A percentile compares a stretch with the other conserved stretches of the same genome.
These are phyloP conservation scores for Nycteola revayana DNA, from an alignment of 2,888 invertebrate species.

Conservation along the genomic window DNA sequence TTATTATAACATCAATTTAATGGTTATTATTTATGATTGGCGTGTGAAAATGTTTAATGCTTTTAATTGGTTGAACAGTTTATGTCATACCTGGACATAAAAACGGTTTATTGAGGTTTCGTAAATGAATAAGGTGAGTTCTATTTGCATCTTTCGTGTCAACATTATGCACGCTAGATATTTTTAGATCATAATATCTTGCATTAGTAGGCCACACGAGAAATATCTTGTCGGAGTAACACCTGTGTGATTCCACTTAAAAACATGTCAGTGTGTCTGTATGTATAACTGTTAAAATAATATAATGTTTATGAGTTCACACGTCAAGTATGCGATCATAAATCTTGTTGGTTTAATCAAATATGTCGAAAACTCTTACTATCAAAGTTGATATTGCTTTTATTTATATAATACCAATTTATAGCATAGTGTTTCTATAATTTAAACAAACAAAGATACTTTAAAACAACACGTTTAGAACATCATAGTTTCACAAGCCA, in stretches of 20 bases:
- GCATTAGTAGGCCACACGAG: neutral
- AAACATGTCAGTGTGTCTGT: conserved; percentile 1
- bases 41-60: conserved; percentile 61
- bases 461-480: conserved; percentile 60
- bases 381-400: conserved; percentile 24
- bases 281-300: conserved; percentile 18
- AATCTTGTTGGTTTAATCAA: conserved; percentile 43
- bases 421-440: too few relatives aligned
- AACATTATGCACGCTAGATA: conserved; percentile 5
- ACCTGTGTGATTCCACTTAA: conserved; percentile 10
- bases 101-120: conserved; percentile 34
- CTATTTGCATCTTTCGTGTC: conserved; percentile 19
- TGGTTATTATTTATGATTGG: conserved; percentile 64
- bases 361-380: conserved; percentile 40
- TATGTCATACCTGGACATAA: conserved; percentile 36
- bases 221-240: conserved; percentile 5
- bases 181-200: neutral
- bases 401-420: conserved; percentile 5
- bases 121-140: conserved; percentile 16
- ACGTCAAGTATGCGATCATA: conserved; percentile 35
- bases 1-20: conserved; percentile 58
- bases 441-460: conserved; percentile 52
- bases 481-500: conserved; percentile 57
- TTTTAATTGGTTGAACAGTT: conserved; percentile 46
- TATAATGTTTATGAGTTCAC: conserved; percentile 34